A percentile compares a stretch with the other conserved stretches of the same genome.
Evolutionary conservation across 2,797 vertebrate genomes (phyloP).

Genomic region (Distichodus sexfasciatus): DNA sequence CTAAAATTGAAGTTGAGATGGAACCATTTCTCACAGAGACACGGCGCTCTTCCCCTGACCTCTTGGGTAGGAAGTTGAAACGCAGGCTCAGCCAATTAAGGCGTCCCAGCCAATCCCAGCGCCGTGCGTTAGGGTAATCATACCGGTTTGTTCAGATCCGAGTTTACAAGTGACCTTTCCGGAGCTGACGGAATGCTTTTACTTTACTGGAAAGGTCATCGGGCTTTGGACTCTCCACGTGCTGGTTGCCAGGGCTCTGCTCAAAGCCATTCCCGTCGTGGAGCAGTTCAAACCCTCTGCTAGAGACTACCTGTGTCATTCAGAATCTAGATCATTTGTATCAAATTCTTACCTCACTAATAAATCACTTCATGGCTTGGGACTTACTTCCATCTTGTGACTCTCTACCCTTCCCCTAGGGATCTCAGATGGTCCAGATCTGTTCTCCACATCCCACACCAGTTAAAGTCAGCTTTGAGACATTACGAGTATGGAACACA

Average conservation of each 20-base stretch:
- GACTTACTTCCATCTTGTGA: no score
- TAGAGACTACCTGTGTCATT: no score
- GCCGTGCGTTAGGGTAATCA: conserved; percentile 78
- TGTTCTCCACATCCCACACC: no score
- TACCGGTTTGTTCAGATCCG: conserved; percentile 72
- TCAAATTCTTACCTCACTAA: no score
- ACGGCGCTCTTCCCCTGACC: conserved; percentile 76
- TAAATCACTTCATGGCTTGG: no score
- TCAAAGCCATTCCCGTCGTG: not conserved
- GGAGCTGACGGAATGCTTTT: conserved; percentile 70
- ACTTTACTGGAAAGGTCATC: conserved; percentile 69
- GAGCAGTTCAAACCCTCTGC: not conserved
- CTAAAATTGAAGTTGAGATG: conserved; percentile 74
- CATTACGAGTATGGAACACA: no score
- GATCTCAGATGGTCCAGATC: no score
- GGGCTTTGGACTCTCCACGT: conserved; percentile 57
- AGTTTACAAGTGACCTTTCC: conserved; percentile 82
- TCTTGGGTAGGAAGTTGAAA: conserved; percentile 73
- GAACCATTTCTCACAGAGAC: conserved; percentile 76
- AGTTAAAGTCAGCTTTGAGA: no score
- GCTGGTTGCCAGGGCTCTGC: not conserved
- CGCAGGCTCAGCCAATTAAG: conserved; percentile 77
- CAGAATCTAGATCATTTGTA: no score
- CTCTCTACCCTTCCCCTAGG: no score
- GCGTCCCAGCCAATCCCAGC: conserved; percentile 76